Evolutionary conservation across 2,797 vertebrate genomes (phyloP), one percentile per base, ranked within the genome.

Genomic region (Scomberomorus guttatus): DNA sequence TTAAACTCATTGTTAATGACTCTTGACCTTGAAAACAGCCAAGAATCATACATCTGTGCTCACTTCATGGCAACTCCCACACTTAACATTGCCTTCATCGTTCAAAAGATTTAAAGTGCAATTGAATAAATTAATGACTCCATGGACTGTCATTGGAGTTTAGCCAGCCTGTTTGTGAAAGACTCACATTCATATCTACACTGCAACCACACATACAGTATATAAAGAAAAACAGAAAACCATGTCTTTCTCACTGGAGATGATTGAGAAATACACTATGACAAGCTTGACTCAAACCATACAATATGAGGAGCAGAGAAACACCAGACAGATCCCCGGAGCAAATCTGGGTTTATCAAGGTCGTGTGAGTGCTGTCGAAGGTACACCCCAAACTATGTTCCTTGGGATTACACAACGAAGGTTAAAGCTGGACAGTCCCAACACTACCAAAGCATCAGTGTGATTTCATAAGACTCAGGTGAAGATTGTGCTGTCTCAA

Each of bases 121-220:
- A 70, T 42, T 70, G 55, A 75, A 81, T 54, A 77, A 89, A 79
- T 57, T 12, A 84, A 85, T 70, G 56, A 74, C 44, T 82, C 25
- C 6, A 22, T 52, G 25, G 44, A 32, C 51, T 0, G 6, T 61
- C 25, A 32, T 1, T 68, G 64, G 58, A 72, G 5, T 12, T 48
- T 4, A 42, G 50, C 68, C 75, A 70, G 34, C 5, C 39, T 24
- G 5, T 59, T 80, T 71, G 34, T 20, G 10, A 69, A 72, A 69
- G 4, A 60, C 44, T 3, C 3, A 27, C 42, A 12, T n/a, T n/a
- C n/a, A n/a, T n/a, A n/a, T 59, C 18, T 37, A 42, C 51, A 29
- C n/a, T 32, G 25, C 32, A 51, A 32, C 12, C 7, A 10, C 39
- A 64, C 8, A 60, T 18, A 51, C 32, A 50, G 18, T 8, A 67